Evolutionary conservation across 1,140 invertebrate genomes (phyloP), one percentile per base, ranked within the genome.

Genomic region (Nautilus pompilius): DNA sequence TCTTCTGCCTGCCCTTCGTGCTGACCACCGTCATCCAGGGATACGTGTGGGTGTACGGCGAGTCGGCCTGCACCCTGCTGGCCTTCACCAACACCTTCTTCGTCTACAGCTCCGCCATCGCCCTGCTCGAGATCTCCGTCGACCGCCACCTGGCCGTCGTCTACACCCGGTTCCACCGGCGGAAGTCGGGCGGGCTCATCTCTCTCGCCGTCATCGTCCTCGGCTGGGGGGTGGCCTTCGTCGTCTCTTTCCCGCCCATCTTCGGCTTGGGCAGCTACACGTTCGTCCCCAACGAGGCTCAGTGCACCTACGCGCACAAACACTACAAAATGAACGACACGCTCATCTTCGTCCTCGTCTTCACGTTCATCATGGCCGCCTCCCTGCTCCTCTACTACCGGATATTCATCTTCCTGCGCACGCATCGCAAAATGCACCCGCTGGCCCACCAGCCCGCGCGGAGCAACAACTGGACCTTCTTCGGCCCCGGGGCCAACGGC

Each of bases 41-140:
- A 5, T 74, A 75, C 34, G 56, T 63, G 10, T 79, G 78, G 77
- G 69, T 60, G 55, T 67, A 48, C 70, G 73, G 75, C 6, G 62
- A 71, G 0, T 61, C 70, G 0, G 71, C 72, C 0, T 80, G 78
- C 55, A 74, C 69, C 13, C 66, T 78, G 4, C 59, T 79, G 10
- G 78, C 76, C 24, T 80, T 79, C 62, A 71, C 76, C 10, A 77
- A 75, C 54, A 70, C 76, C 2, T 77, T 80, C 62, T 79, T 80
- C 62, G 68, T 76, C 1, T 77, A 74, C 55, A 73, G 74, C 49
- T 76, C 75, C 2, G 56, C 67, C 13, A 63, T 76, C 20, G 66
- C 72, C 0, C 58, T 79, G n/a, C 60, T 80, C n/a, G 70, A 67
- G 13, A 65, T 79, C n/a, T 68, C 75, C 15, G 60, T 78, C 8